These are phyloP conservation scores for Himalopsyche tibetana DNA, from an alignment of 2,888 invertebrate species.

Conservation along the genomic window DNA sequence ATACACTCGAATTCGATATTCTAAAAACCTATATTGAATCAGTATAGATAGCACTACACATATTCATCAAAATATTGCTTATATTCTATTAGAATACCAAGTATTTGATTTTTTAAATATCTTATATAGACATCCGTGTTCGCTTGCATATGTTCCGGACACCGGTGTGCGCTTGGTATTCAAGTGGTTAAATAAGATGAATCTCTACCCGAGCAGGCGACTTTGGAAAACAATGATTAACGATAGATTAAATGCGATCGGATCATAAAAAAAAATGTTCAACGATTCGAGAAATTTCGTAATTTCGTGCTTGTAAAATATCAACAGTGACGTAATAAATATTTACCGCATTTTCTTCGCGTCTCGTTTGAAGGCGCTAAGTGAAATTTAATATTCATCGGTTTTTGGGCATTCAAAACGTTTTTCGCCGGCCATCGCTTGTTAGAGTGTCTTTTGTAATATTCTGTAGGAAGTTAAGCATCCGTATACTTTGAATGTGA, in stretches of 20 bases:
- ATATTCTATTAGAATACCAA: no score
- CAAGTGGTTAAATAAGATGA: no score
- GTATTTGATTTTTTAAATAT: no score
- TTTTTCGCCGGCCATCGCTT: conserved; percentile 4
- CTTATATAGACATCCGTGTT: no score
- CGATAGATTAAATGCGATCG: background rate
- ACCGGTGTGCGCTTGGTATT: no score
- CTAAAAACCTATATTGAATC: no score
- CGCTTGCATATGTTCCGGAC: no score
- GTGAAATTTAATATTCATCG: conserved; percentile 36
- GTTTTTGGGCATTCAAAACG: conserved; percentile 23
- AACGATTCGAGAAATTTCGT: conserved; percentile 15
- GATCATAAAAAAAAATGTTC: background rate
- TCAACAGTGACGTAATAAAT: background rate
- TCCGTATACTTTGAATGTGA: background rate
- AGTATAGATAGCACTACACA: no score
- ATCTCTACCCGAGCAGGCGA: background rate
- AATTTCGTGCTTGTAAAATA: background rate
- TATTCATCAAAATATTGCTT: no score
- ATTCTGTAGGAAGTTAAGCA: background rate
- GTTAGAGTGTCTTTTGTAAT: background rate
- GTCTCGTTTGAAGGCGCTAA: conserved; percentile 18
- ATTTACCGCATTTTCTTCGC: conserved; percentile 20
- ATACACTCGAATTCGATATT: no score
- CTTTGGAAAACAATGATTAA: conserved; percentile 23